Conservation (phyloP, 2,888 invertebrate genomes). For the Hylaea fasciaria region DNA sequence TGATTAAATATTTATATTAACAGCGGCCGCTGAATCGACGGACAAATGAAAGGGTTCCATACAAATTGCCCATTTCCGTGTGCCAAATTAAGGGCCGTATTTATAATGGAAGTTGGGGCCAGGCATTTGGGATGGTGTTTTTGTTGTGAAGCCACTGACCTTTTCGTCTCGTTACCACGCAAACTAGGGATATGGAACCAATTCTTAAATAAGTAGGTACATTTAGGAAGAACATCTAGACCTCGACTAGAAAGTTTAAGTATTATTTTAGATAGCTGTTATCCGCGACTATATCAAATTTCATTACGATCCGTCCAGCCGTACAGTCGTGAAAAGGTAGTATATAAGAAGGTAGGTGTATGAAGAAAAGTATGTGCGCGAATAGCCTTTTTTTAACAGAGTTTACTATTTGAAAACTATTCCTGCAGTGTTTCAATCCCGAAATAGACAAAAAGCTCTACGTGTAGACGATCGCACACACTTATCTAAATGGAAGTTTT, state of each 20-base stretch:
- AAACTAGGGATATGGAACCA: not conserved
- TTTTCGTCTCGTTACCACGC: conserved; percentile 1
- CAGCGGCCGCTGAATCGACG: conserved; percentile 39
- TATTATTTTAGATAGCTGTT: too few relatives aligned
- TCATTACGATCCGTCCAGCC: too few relatives aligned
- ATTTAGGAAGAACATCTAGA: too few relatives aligned
- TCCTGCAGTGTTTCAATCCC: conserved; percentile 1
- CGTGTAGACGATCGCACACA: not conserved
- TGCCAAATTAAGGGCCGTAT: conserved; percentile 38
- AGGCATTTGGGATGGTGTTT: conserved; percentile 23
- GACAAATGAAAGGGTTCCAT: conserved; percentile 37
- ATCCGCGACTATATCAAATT: too few relatives aligned
- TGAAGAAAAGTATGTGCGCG: too few relatives aligned
- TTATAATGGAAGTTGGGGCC: conserved; percentile 24
- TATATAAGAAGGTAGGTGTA: too few relatives aligned
- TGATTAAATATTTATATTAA: conserved; percentile 50
- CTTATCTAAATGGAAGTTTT: conserved; percentile 39
- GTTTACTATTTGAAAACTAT: too few relatives aligned
- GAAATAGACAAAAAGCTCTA: not conserved
- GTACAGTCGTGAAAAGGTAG: too few relatives aligned
- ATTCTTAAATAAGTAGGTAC: too few relatives aligned
- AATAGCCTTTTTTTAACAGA: too few relatives aligned
- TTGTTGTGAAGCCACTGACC: conserved; percentile 21
- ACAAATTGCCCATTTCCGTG: conserved; percentile 38
- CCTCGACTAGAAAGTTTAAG: too few relatives aligned